Conservation (phyloP, 2,888 invertebrate genomes). For the Tipula lateralis region DNA sequence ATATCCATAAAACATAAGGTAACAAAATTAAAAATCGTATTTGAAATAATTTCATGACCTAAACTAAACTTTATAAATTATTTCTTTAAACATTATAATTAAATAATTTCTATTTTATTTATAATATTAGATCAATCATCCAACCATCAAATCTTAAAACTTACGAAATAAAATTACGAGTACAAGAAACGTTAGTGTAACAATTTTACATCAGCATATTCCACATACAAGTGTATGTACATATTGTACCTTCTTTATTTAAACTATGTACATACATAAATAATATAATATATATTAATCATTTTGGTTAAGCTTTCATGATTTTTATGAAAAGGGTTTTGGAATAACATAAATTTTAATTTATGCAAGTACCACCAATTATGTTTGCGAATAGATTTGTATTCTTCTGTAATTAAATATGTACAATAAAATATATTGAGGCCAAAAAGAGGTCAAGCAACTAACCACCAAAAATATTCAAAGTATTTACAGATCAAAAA, state of each 20-base stretch:
- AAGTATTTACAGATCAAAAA: neutral
- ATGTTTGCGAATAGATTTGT: too few species aligned
- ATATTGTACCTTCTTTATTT: neutral
- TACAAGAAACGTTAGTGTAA: neutral
- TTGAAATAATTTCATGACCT: neutral
- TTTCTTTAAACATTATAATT: neutral
- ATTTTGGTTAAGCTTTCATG: neutral
- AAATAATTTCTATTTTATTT: neutral
- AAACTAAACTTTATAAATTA: neutral
- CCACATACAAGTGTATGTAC: neutral
- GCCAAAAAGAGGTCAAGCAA: neutral
- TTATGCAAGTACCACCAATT: neutral
- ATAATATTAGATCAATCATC: neutral
- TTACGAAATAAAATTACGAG: neutral
- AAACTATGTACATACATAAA: neutral
- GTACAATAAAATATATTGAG: neutral
- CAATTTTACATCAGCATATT: neutral
- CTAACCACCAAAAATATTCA: neutral
- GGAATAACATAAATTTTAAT: neutral
- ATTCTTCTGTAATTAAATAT: neutral
- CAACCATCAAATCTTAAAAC: neutral
- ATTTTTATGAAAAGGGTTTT: neutral
- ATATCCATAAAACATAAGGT: neutral
- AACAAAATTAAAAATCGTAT: neutral
- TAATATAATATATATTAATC: neutral